Base-by-base conservation (phyloP, 2,113 vertebrate genomes). In the Mesocricetus auratus region DNA sequence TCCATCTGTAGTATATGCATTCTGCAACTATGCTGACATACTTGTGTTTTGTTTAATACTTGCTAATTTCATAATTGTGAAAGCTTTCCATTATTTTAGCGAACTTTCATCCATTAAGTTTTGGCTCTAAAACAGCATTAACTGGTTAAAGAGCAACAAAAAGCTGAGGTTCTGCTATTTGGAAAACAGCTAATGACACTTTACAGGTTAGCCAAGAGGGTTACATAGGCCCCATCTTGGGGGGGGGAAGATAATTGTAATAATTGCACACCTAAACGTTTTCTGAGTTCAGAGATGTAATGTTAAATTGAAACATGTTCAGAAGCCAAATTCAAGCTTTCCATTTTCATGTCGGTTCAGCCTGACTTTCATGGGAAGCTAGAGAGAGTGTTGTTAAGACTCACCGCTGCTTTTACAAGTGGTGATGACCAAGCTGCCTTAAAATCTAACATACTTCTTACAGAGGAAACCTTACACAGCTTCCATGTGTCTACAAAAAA, bases 241-340 rank as follows among this genome's bases (percentile, higher is more conserved):
- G 92, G n/a, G 94, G 60, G 69, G 45, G 89, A 82, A 13, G 11
- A 13, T 71, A 91, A 91, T 86, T 86, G n/a, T 62, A 93, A 60
- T 36, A 60, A 26, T 85, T 47, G 89, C 1, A 2, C n/a, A 81
- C 22, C 26, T 85, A 81, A 26, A 66, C 50, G 58, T 33, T 12
- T 79, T 81, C 87, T 87, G 92, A 86, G 53, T 56, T 36, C 91
- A 77, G 21, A 60, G 89, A 21, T 96, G 31, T 12, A 92, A 64
- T 91, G 39, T 94, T 90, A 91, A 81, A 33, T 68, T 86, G 66
- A 89, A 89, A 96, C 71, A 69, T 22, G 85, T 45, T 29, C 42
- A 11, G 21, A 74, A 69, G 4, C 62, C 89, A 94, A 87, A 73
- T 86, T 39, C 77, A 60, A 89, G 86, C 33, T 93, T 94, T 87